Evolutionary conservation across 2,888 invertebrate genomes (phyloP).

Genomic region (Horisme vitalbata): DNA sequence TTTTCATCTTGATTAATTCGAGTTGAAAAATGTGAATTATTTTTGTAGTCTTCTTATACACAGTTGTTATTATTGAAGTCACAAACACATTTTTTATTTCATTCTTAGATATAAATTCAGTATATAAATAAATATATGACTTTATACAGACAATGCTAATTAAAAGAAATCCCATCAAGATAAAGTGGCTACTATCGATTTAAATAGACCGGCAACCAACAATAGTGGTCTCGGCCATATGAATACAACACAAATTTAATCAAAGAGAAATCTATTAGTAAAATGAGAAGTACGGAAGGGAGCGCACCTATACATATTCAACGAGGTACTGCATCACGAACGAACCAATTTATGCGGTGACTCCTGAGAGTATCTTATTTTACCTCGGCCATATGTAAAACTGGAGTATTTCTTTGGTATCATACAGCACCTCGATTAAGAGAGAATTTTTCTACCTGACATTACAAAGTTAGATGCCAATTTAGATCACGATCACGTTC

Average conservation of each 20-base stretch:
- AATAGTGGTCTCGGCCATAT: constrained; percentile 72
- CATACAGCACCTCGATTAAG: constrained; percentile 67
- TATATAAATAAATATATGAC: background rate
- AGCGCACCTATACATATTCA: constrained; percentile 82
- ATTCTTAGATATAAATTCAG: too few species aligned
- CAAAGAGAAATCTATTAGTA: constrained; percentile 83
- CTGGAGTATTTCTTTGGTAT: constrained; percentile 74
- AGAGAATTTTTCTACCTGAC: constrained; percentile 34
- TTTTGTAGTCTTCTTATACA: constrained; percentile 12
- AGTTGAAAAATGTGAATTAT: constrained; percentile 22
- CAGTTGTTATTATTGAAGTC: too few species aligned
- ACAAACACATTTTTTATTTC: too few species aligned
- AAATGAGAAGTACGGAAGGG: constrained; percentile 83
- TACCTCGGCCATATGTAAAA: constrained; percentile 78
- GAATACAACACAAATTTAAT: constrained; percentile 83
- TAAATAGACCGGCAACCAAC: constrained; percentile 66
- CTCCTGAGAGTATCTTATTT: constrained; percentile 77
- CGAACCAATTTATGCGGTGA: constrained; percentile 78
- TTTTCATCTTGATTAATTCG: constrained; percentile 29
- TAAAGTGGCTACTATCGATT: constrained; percentile 59
- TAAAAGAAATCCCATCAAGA: constrained; percentile 27
- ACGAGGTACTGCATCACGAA: constrained; percentile 82
- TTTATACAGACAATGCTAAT: constrained; percentile 20
- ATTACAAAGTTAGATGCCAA: constrained; percentile 26
- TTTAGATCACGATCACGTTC: background rate